Evolutionary conservation across 2,113 vertebrate species (phyloP).

Genomic region (Phrynosoma blainvillii): DNA sequence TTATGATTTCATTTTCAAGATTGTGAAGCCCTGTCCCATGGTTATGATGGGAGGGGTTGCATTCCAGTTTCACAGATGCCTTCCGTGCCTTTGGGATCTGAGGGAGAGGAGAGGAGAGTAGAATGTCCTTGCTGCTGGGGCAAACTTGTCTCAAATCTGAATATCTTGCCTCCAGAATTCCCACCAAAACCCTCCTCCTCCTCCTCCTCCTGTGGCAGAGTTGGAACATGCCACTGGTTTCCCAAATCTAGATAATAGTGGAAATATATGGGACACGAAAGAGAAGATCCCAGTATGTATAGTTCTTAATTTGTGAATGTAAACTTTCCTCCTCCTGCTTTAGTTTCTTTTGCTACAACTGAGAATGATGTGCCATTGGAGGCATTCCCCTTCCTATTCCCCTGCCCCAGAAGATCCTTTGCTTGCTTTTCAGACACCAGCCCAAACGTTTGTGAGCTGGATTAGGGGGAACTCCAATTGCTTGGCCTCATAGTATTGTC

Average conservation of each 20-base stretch:
- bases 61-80: background rate
- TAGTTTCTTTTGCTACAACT: background rate
- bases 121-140: background rate
- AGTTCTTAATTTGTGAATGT: background rate
- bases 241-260: background rate
- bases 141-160: background rate
- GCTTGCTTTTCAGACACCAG: slow-evolving; percentile 20
- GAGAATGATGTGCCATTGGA: slow-evolving; percentile 36
- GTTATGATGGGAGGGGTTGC: background rate
- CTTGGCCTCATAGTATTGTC: background rate
- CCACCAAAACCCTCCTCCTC: background rate
- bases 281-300: background rate
- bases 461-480: background rate
- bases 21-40: background rate
- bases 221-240: rapidly evolving
- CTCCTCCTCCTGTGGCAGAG: rapidly evolving
- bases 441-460: background rate
- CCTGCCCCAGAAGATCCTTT: background rate
- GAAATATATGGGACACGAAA: background rate
- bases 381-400: background rate
- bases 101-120: too few species aligned
- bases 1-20: background rate
- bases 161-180: background rate
- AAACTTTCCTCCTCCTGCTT: slow-evolving; percentile 2
- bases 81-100: background rate